phyloP scores from a whole-genome alignment of 2,113 vertebrate genomes.

The Nothobranchius kuhntae region DNA sequence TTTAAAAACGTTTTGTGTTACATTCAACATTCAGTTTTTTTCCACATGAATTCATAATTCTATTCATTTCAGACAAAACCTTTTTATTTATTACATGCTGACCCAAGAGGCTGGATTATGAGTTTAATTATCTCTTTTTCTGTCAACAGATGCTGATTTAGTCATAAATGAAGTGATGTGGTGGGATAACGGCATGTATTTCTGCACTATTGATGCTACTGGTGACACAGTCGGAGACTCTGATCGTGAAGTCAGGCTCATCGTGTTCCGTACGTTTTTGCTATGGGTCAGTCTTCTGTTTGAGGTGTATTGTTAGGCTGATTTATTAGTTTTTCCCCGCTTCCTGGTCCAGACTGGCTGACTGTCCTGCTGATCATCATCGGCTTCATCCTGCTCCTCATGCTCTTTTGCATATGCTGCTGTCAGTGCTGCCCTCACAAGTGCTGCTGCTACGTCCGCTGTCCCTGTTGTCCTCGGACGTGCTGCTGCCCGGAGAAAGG shows the following conservation, averaged over 20 bases:
- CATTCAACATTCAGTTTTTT: neutral
- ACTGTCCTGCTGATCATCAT: constrained; percentile 90
- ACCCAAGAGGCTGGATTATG: too few species aligned
- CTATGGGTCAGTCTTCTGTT: rapidly evolving
- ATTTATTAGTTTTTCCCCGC: neutral
- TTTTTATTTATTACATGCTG: too few species aligned
- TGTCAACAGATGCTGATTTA: constrained; percentile 87
- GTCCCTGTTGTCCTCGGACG: constrained; percentile 89
- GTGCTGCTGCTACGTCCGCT: constrained; percentile 95
- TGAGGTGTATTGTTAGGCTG: neutral
- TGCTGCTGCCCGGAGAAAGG: constrained; percentile 97
- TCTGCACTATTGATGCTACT: constrained; percentile 86
- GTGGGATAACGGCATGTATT: constrained; percentile 97
- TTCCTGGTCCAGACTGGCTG: constrained; percentile 87
- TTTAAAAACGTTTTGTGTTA: too few species aligned
- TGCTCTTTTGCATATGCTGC: constrained; percentile 90
- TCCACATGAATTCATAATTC: too few species aligned
- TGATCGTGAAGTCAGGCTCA: constrained; percentile 88
- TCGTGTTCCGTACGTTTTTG: constrained; percentile 88
- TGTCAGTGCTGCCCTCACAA: constrained; percentile 97
- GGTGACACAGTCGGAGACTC: constrained; percentile 92
- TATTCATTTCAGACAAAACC: neutral
- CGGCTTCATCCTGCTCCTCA: constrained; percentile 84
- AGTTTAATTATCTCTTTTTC: neutral
- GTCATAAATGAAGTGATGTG: constrained; percentile 96